Conservation (phyloP, 2,888 invertebrate species). For the Cetonia aurata region DNA sequence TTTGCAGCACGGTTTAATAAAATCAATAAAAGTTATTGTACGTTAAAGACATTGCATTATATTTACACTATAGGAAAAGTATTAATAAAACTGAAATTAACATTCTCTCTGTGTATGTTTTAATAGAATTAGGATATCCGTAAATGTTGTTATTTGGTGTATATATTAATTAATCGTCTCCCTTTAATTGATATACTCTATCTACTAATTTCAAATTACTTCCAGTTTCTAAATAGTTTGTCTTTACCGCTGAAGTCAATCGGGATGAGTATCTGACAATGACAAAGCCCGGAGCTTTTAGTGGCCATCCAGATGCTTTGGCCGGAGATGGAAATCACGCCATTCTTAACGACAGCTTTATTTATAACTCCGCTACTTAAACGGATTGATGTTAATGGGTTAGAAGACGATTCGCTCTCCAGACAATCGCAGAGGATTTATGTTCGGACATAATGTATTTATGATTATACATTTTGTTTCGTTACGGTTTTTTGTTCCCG, state of each 20-base stretch:
- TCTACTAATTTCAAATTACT: background rate
- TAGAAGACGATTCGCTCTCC: conserved; percentile 17
- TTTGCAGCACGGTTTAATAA: too few relatives aligned
- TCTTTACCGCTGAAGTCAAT: conserved; percentile 6
- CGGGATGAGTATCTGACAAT: conserved; percentile 27
- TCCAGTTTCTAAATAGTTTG: conserved; percentile 6
- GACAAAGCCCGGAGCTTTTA: conserved; percentile 34
- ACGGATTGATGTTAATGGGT: conserved; percentile 37
- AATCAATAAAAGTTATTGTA: too few relatives aligned
- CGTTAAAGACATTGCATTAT: too few relatives aligned
- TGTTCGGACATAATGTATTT: conserved; percentile 30
- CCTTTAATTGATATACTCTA: background rate
- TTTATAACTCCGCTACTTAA: conserved; percentile 28
- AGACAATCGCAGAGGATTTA: conserved; percentile 34
- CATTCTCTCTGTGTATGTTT: too few relatives aligned
- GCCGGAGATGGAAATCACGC: conserved; percentile 41
- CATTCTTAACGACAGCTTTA: conserved; percentile 38
- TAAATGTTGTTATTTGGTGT: conserved; percentile 6
- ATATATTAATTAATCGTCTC: background rate
- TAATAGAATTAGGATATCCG: too few relatives aligned
- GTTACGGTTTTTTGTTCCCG: conserved; percentile 4
- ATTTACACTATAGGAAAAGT: too few relatives aligned
- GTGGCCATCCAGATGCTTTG: conserved; percentile 34
- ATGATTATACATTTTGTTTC: conserved; percentile 34
- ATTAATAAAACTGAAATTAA: too few relatives aligned